Evolutionary conservation across 1,140 invertebrate genomes (phyloP), one percentile per base, ranked within the genome.

Genomic region (Diabrotica undecimpunctata): DNA sequence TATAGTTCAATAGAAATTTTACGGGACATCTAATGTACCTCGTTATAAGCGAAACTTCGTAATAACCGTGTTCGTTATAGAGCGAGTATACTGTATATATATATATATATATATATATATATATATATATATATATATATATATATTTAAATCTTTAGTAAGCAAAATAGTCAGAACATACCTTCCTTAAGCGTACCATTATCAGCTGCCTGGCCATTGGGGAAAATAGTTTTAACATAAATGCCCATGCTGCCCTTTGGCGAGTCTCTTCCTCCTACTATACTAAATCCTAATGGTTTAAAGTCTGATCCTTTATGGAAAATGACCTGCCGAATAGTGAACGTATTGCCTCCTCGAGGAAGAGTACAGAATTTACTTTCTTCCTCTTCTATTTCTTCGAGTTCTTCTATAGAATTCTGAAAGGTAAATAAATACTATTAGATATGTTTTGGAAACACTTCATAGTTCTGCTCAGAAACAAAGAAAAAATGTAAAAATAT

Each of bases 171-270:
- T 25, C 25, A 25, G 11, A 37, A 62, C 41, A 74, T 77, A 90
- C 92, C 91, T 83, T 93, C 93, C 81, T 86, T 87, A 64, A 96
- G 82, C 79, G 86, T 85, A 53, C 92, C 92, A 81, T 90, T 88
- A 76, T 94, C 91, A 52, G 92, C 88, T 62, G 94, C 93, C 78
- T 96, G 90, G 13, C 94, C 94, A 74, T 88, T 85, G 9, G 92
- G 88, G 74, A 95, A 87, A 64, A 96, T 93, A 61, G 92, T 93
- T 79, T 95, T 94, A 36, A 96, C 91, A 79, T 94, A 96, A 73
- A 96, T 95, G 71, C 87, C 92, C 77, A 96, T 88, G 68, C 87
- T 89, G 65, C 94, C 94, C 80, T 91, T 88, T 0, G 94, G 91
- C 14, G 93, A 94, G 77, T 97, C 94, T 60, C 86, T 84, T 39